Conservation (phyloP, 1,140 invertebrate species). For the Heliconius melpomene region DNA sequence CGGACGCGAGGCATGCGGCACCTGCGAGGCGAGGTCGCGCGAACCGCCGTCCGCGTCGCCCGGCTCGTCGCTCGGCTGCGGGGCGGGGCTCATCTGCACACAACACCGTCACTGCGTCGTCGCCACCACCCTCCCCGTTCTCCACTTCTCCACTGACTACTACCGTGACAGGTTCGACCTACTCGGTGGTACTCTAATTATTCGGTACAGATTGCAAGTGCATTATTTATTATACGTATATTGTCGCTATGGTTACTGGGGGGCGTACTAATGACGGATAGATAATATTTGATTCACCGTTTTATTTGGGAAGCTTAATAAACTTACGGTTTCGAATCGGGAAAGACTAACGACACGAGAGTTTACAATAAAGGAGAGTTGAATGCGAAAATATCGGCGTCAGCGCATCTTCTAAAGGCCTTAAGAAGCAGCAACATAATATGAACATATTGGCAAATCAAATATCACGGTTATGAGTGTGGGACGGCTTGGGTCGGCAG, state of each 20-base stretch:
- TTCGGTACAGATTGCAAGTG: constrained; percentile 37
- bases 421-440: constrained; percentile 73
- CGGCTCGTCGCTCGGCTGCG: constrained; percentile 82
- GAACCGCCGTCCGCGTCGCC: constrained; percentile 79
- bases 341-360: neutral
- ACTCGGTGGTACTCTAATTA: constrained; percentile 40
- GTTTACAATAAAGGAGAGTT: constrained; percentile 8
- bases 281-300: constrained; percentile 41
- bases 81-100: constrained; percentile 83
- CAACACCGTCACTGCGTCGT: constrained; percentile 76
- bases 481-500: constrained; percentile 62
- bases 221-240: constrained; percentile 32
- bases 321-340: neutral
- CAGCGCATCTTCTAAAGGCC: constrained; percentile 69
- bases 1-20: constrained; percentile 75
- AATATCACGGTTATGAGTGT: constrained; percentile 60
- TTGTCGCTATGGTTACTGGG: constrained; percentile 26
- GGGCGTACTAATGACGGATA: constrained; percentile 33
- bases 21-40: constrained; percentile 83
- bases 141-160: constrained; percentile 64
- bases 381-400: constrained; percentile 42
- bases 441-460: constrained; percentile 69
- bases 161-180: constrained; percentile 38
- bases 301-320: constrained; percentile 12
- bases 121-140: constrained; percentile 69